A percentile compares a stretch with the other conserved stretches of the same genome.
Evolutionary conservation across 1,140 invertebrate species (phyloP).

Genomic region (Lamellibrachia luymesi): DNA sequence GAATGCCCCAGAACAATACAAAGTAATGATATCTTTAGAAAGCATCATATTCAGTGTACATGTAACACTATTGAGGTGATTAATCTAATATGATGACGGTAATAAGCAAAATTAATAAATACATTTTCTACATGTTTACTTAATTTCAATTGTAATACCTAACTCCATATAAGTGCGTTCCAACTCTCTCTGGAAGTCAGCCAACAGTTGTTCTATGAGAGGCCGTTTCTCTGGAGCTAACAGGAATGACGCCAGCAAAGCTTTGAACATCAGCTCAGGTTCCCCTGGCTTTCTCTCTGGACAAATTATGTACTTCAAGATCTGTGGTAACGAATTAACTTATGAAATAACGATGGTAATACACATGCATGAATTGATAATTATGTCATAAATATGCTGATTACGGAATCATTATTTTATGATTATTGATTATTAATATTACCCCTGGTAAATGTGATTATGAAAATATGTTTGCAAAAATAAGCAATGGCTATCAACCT

Average conservation of each 20-base stretch:
- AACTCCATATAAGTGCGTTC: not conserved
- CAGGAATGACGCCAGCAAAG: not conserved
- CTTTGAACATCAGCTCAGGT: not conserved
- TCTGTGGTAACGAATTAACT: not conserved
- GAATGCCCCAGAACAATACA: no score
- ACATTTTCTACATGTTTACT: not conserved
- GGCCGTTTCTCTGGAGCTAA: not conserved
- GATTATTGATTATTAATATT: not conserved
- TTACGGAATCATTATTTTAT: not conserved
- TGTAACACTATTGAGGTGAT: no score
- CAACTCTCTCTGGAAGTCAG: not conserved
- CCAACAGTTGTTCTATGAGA: not conserved
- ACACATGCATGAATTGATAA: not conserved
- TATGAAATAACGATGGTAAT: not conserved
- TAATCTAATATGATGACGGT: no score
- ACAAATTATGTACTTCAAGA: not conserved
- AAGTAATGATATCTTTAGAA: no score
- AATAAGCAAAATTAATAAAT: no score
- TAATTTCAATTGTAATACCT: not conserved
- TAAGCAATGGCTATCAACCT: not conserved
- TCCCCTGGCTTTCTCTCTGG: not conserved
- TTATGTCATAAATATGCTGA: not conserved
- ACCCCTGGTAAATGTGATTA: not conserved
- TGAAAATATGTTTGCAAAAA: not conserved
- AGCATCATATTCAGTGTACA: no score